Base-by-base conservation (phyloP, 2,797 vertebrate genomes). In the Sarcophilus harrisii region DNA sequence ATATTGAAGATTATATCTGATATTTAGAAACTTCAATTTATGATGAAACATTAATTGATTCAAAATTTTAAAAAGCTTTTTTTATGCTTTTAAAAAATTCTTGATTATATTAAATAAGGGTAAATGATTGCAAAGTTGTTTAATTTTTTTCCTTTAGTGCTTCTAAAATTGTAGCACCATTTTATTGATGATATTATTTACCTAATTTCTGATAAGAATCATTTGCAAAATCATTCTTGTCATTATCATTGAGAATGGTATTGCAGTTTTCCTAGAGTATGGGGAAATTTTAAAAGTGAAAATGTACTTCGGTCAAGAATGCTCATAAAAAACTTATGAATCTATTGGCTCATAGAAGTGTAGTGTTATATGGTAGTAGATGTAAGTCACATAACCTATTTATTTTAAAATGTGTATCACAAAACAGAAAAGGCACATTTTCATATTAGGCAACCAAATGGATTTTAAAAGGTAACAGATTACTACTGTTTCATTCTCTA, bases 21-120 rank as follows among this genome's bases (percentile, higher is more conserved):
- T 11, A 81, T 45, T 90, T 95, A 58, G 92, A 95, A 94, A 8
- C 18, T 95, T 90, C 30, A 12, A 90, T 94, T 94, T 95, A n/a
- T 21, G 93, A 66, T 94, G 58, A 96, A 94, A 93, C 27, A 24
- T 38, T 89, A 91, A 73, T 32, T 11, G 0, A 90, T 4, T 73
- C 91, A 94, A 94, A 54, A 1, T 62, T 57, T 24, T 94, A 4
- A 29, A 73, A 92, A 94, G 24, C n/a, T 28, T 38, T 92, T 73
- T 54, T 30, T 1, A 4, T 49, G 21, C 9, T 30, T 55, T 52
- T 38, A 10, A 9, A 57, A 57, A 57, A 55, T 55, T 94, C 66
- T 92, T 12, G 14, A 5, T 90, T 94, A 27, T 91, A 94, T 92
- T 90, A 94, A 94, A 55, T 60, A 90, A 28, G 5, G 28, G 27